Percentiles rank a stretch among this genome's conserved stretches.
These are phyloP conservation scores for Aptenodytes patagonicus DNA, from an alignment of 2,113 vertebrate genomes.

Conservation along the genomic window DNA sequence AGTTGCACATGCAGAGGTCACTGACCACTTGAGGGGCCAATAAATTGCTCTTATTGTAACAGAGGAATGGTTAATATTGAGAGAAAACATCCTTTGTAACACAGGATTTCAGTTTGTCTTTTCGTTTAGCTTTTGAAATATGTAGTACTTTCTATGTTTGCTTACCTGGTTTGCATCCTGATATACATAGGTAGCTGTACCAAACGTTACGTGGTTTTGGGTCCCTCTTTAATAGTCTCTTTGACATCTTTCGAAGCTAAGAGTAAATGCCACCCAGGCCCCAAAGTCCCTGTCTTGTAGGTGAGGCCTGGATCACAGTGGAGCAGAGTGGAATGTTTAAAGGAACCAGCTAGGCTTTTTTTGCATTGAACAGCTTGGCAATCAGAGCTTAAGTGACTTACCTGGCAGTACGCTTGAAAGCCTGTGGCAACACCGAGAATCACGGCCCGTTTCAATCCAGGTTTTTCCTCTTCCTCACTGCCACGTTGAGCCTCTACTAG, in stretches of 20 bases:
- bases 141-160: background rate
- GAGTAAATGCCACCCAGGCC: background rate
- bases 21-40: background rate
- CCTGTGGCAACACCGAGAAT: background rate
- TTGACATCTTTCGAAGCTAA: background rate
- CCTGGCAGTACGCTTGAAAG: background rate
- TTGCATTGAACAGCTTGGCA: background rate
- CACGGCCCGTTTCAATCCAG: background rate
- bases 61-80: background rate
- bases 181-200: background rate
- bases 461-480: background rate
- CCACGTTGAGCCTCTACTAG: background rate
- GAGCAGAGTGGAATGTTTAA: background rate
- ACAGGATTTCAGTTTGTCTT: background rate
- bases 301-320: no score
- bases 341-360: background rate
- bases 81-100: background rate
- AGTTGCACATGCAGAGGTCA: background rate
- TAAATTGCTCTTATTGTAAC: background rate
- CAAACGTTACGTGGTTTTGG: no score
- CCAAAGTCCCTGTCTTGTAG: background rate
- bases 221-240: background rate
- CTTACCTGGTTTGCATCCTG: background rate
- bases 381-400: background rate
- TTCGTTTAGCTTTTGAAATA: background rate